Percentiles rank a stretch among this genome's conserved stretches.
Conservation (phyloP, 2,888 invertebrate genomes). For the Beris morrisii region DNA sequence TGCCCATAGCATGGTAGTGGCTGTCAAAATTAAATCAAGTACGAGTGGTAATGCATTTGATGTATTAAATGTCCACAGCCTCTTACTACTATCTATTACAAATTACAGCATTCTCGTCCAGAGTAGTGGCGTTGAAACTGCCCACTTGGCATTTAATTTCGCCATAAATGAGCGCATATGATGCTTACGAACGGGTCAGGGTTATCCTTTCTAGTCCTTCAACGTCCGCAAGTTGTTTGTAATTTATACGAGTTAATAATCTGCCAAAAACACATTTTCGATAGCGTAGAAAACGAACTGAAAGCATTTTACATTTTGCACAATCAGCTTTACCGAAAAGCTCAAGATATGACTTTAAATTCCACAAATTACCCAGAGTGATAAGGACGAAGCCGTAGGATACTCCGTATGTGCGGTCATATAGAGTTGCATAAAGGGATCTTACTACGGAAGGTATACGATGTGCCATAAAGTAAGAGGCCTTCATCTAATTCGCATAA, state of each 20-base stretch:
- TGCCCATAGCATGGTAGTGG: too few species aligned
- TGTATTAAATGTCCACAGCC: too few species aligned
- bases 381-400: slow-evolving; percentile 4
- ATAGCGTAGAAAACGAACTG: slow-evolving; percentile 4
- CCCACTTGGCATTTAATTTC: slow-evolving; percentile 20
- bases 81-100: slow-evolving; percentile 12
- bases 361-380: slow-evolving; percentile 8
- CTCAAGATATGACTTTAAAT: slow-evolving; percentile 8
- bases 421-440: too few species aligned
- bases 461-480: too few species aligned
- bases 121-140: slow-evolving; percentile 2
- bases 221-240: slow-evolving; percentile 29
- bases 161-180: slow-evolving; percentile 19
- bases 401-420: too few species aligned
- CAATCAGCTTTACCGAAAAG: slow-evolving; percentile 20
- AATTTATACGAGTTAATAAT: slow-evolving; percentile 38
- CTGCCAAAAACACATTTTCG: slow-evolving; percentile 33
- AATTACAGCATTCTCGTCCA: not conserved
- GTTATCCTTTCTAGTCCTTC: slow-evolving; percentile 19
- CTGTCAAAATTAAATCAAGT: too few species aligned
- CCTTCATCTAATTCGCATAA: too few species aligned
- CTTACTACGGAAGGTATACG: too few species aligned
- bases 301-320: slow-evolving; percentile 22
- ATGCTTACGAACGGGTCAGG: not conserved
- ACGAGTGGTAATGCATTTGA: too few species aligned